phyloP scores from a whole-genome alignment of 2,888 invertebrate species.

The Cephus sareptanus region DNA sequence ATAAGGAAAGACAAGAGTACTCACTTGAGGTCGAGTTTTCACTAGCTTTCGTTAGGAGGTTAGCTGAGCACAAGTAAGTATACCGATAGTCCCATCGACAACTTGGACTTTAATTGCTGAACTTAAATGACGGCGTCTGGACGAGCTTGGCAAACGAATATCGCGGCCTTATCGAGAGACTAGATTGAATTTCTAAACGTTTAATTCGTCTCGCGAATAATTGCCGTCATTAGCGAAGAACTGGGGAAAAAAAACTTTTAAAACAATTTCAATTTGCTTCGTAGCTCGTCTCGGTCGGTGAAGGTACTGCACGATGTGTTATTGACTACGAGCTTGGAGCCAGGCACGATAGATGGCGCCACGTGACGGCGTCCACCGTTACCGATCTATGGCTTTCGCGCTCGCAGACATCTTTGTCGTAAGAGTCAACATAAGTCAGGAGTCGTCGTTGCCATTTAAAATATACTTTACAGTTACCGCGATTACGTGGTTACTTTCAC shows the following conservation, averaged over 20 bases:
- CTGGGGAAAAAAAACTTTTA: conserved; percentile 2
- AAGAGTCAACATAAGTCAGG: background rate
- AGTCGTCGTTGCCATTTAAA: background rate
- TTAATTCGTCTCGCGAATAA: conserved; percentile 6
- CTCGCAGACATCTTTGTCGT: background rate
- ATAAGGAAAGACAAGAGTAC: conserved; percentile 49
- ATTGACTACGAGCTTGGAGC: conserved; percentile 5
- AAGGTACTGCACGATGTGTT: conserved; percentile 10
- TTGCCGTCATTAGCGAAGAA: conserved; percentile 6
- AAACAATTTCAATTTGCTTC: conserved; percentile 28
- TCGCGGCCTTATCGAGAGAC: conserved; percentile 2
- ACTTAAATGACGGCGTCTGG: conserved; percentile 21
- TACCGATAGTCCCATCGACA: background rate
- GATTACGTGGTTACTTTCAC: conserved; percentile 8
- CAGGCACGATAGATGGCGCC: conserved; percentile 29
- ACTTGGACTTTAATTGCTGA: conserved; percentile 31
- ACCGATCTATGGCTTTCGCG: conserved; percentile 25
- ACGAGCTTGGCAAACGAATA: conserved; percentile 9
- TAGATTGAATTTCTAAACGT: conserved; percentile 1
- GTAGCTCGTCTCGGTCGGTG: conserved; percentile 24
- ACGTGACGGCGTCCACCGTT: conserved; percentile 24
- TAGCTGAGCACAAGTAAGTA: background rate
- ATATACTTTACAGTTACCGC: conserved; percentile 5
- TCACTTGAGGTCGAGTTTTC: conserved; percentile 36
- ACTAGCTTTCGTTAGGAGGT: background rate